Percentiles rank a stretch among this genome's conserved stretches.
These are phyloP conservation scores for Folsomia manolachei DNA, from an alignment of 2,888 invertebrate species.

Conservation along the genomic window DNA sequence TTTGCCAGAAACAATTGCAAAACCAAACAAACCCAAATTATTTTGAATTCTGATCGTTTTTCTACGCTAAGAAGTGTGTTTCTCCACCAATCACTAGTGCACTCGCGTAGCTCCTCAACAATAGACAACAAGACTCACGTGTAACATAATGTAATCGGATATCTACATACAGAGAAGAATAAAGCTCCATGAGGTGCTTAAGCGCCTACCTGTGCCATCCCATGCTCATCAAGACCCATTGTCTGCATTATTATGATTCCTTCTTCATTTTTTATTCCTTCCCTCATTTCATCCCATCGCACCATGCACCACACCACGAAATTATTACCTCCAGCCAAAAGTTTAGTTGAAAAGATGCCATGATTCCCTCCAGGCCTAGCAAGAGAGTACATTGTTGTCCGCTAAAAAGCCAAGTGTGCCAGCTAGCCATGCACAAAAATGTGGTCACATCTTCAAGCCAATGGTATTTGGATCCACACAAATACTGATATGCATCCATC, in stretches of 20 bases:
- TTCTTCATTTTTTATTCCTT: neutral
- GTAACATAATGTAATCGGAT: neutral
- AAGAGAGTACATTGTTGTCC: neutral
- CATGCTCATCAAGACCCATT: slow-evolving; percentile 2
- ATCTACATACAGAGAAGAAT: slow-evolving; percentile 1
- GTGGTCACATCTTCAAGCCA: neutral
- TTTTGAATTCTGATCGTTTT: too few species aligned
- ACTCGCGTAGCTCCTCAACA: neutral
- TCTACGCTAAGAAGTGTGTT: too few species aligned
- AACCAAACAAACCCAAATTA: too few species aligned
- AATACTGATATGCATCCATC: neutral
- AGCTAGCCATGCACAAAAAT: neutral
- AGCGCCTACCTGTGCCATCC: neutral
- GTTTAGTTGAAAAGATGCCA: neutral
- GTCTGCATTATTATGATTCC: neutral
- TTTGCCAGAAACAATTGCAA: too few species aligned
- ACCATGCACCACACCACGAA: neutral
- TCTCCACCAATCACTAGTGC: too few species aligned
- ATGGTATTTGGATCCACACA: too few species aligned
- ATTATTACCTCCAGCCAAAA: neutral
- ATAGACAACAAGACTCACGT: slow-evolving; percentile 2
- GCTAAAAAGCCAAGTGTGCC: neutral
- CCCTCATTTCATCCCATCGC: too few species aligned
- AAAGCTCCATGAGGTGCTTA: slow-evolving; percentile 1
- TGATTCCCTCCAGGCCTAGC: neutral